Evolutionary conservation across 23 tunicate species (phyloP).

Genomic region (Halocynthia aurantium): DNA sequence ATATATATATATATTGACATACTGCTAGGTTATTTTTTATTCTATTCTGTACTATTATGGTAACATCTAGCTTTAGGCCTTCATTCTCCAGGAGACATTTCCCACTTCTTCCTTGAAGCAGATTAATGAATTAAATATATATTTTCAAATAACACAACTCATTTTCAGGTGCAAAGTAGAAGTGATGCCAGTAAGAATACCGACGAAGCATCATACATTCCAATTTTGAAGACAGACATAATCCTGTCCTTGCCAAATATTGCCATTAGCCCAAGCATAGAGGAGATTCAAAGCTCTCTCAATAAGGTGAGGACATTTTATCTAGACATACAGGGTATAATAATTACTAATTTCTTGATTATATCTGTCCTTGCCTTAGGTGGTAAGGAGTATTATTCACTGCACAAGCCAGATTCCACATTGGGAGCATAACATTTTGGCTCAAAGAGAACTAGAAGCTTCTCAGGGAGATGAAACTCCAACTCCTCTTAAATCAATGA

Average conservation of each 20-base stretch:
- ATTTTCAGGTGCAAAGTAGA: neutral
- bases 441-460: constrained; percentile 65
- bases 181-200: too few species aligned
- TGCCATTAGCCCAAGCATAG: constrained; percentile 64
- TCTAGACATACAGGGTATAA: too few species aligned
- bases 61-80: too few species aligned
- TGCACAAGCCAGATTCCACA: constrained; percentile 60
- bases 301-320: constrained; percentile 20
- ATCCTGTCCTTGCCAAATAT: constrained; percentile 72
- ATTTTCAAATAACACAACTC: too few species aligned
- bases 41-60: too few species aligned
- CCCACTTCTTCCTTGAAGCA: too few species aligned
- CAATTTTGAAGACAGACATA: constrained; percentile 72
- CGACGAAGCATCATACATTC: constrained; percentile 20
- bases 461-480: constrained; percentile 49
- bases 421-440: constrained; percentile 71
- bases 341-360: neutral
- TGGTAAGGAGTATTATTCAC: constrained; percentile 46
- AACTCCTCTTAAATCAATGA: constrained; percentile 48
- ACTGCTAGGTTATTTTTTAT: neutral
- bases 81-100: too few species aligned
- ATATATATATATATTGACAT: too few species aligned
- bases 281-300: constrained; percentile 56
- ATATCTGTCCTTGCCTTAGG: constrained; percentile 21
- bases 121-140: too few species aligned